phyloP scores from a whole-genome alignment of 2,797 vertebrate genomes.

The Diplodus sargus region DNA sequence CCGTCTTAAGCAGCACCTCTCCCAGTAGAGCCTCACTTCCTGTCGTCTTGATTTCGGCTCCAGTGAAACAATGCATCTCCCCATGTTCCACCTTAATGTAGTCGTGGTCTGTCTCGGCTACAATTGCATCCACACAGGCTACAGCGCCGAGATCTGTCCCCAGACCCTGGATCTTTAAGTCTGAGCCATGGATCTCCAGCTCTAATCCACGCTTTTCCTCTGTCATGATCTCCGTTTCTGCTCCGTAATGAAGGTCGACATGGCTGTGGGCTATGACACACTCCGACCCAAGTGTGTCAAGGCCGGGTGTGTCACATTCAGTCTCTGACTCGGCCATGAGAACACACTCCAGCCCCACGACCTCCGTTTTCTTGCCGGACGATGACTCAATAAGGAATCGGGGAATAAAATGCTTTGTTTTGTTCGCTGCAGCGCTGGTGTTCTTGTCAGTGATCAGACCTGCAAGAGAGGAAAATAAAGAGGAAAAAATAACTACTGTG shows the following conservation, averaged over 20 bases:
- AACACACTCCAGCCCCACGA: slow-evolving; percentile 89
- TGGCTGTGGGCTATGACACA: slow-evolving; percentile 91
- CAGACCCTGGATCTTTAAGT: slow-evolving; percentile 85
- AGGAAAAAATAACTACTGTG: background rate
- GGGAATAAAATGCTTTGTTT: slow-evolving; percentile 56
- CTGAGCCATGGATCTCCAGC: slow-evolving; percentile 85
- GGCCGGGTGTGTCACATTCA: slow-evolving; percentile 90
- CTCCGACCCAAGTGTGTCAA: slow-evolving; percentile 90
- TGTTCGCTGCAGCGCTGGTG: slow-evolving; percentile 38
- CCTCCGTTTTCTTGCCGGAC: slow-evolving; percentile 85
- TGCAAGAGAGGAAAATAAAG: slow-evolving; percentile 45
- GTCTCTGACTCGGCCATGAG: slow-evolving; percentile 91
- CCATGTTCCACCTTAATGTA: slow-evolving; percentile 86
- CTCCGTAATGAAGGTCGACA: slow-evolving; percentile 89
- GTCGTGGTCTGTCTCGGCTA: slow-evolving; percentile 87
- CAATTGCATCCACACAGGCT: slow-evolving; percentile 85
- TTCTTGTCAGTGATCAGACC: slow-evolving; percentile 60
- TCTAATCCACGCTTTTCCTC: slow-evolving; percentile 87
- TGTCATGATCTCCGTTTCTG: slow-evolving; percentile 89
- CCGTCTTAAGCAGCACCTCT: slow-evolving; percentile 85
- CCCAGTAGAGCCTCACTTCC: slow-evolving; percentile 82
- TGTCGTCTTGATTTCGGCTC: slow-evolving; percentile 81
- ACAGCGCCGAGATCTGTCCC: slow-evolving; percentile 83
- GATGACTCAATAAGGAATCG: slow-evolving; percentile 70
- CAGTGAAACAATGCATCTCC: slow-evolving; percentile 86